Evolutionary conservation across 1,140 invertebrate species (phyloP).

Genomic region (Acromyrmex echinatior): DNA sequence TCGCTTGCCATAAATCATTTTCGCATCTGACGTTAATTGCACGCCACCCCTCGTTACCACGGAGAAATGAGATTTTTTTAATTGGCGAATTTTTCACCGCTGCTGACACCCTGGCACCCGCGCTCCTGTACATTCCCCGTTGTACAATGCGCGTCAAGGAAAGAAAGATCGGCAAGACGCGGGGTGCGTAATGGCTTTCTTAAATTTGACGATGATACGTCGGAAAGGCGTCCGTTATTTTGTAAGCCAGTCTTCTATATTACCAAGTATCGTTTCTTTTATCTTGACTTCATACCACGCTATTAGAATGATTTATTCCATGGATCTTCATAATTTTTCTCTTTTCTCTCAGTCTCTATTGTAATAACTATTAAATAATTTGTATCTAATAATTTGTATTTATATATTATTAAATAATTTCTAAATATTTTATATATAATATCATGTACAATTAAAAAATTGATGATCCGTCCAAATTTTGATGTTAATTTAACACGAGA

Average conservation of each 20-base stretch:
- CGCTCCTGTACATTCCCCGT: not conserved
- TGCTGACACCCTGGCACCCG: slow-evolving; percentile 74
- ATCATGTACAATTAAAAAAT: too few relatives aligned
- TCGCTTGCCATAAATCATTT: slow-evolving; percentile 81
- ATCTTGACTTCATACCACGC: not conserved
- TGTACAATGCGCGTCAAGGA: not conserved
- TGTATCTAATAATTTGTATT: not conserved
- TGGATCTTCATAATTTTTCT: not conserved
- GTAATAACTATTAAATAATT: not conserved
- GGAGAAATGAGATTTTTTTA: slow-evolving; percentile 84
- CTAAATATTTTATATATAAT: too few relatives aligned
- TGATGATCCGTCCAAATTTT: too few relatives aligned
- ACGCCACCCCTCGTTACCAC: slow-evolving; percentile 80
- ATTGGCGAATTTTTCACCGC: slow-evolving; percentile 82
- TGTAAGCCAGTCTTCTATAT: not conserved
- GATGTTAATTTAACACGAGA: too few relatives aligned
- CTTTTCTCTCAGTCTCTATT: too few relatives aligned
- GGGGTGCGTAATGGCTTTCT: slow-evolving; percentile 45
- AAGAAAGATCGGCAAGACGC: slow-evolving; percentile 1
- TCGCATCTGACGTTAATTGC: slow-evolving; percentile 82
- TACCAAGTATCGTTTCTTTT: not conserved
- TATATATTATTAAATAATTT: too few relatives aligned
- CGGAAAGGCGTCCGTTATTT: not conserved
- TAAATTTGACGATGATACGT: slow-evolving; percentile 56
- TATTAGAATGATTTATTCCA: not conserved